Percentiles rank a stretch among this genome's conserved stretches.
phyloP scores from a whole-genome alignment of 2,113 vertebrate genomes.

The Pedionomus torquatus region DNA sequence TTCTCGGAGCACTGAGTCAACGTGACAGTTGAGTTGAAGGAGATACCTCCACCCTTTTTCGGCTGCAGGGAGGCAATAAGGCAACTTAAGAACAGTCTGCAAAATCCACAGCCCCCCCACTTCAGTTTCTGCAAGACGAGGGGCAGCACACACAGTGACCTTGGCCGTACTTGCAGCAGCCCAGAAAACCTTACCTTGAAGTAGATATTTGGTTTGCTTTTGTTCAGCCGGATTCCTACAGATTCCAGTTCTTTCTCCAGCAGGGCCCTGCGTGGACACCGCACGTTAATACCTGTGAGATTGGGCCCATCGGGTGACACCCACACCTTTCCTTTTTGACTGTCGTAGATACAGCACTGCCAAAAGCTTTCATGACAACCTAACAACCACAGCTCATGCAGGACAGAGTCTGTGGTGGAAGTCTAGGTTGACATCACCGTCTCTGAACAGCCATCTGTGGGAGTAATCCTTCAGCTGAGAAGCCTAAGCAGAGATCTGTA shows the following conservation, averaged over 20 bases:
- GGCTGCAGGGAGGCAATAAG: slow-evolving; percentile 76
- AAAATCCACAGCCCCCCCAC: not conserved
- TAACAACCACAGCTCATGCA: not conserved
- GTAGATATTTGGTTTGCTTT: slow-evolving; percentile 95
- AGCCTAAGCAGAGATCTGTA: not conserved
- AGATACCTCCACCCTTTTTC: slow-evolving; percentile 97
- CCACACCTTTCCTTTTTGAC: not conserved
- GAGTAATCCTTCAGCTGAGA: not conserved
- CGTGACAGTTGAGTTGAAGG: slow-evolving; percentile 95
- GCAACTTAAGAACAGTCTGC: not conserved
- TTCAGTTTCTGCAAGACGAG: fast-evolving
- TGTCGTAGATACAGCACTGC: not conserved
- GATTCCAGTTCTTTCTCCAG: slow-evolving; percentile 97
- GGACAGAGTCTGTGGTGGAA: not conserved
- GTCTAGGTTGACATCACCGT: not conserved
- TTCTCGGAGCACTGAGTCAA: slow-evolving; percentile 97
- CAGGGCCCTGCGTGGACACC: slow-evolving; percentile 78
- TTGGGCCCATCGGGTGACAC: not conserved
- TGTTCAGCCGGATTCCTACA: slow-evolving; percentile 95
- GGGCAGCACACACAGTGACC: not conserved
- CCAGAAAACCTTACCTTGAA: slow-evolving; percentile 88
- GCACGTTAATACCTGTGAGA: not conserved
- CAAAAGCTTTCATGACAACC: not conserved
- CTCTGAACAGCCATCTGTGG: not conserved
- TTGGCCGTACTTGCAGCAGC: not conserved